Evolutionary conservation across 2,113 vertebrate species (phyloP).

Genomic region (Ptilonorhynchus violaceus): DNA sequence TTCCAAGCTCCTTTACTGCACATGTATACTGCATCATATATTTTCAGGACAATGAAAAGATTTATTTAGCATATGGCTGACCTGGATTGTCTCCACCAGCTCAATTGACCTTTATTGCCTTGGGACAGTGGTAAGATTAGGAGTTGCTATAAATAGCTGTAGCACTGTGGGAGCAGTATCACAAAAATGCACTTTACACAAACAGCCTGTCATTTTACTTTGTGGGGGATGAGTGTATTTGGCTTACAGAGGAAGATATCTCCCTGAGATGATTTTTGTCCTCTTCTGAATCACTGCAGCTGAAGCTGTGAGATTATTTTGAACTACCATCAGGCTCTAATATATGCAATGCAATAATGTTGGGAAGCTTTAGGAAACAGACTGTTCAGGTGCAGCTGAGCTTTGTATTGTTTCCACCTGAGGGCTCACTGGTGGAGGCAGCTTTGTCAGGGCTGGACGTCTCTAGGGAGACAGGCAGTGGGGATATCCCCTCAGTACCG

Average conservation of each 20-base stretch:
- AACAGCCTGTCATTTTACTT: background rate
- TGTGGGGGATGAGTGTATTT: background rate
- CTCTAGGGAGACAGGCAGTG: background rate
- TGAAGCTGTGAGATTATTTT: background rate
- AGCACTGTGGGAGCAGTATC: background rate
- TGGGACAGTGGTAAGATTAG: conserved; percentile 34
- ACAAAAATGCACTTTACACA: background rate
- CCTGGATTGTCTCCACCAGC: conserved; percentile 25
- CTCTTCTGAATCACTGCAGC: background rate
- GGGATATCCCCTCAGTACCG: background rate
- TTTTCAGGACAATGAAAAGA: conserved; percentile 13
- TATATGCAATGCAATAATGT: background rate
- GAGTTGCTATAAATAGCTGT: conserved; percentile 32
- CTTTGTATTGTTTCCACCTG: background rate
- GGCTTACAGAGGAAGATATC: background rate
- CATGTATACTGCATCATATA: background rate
- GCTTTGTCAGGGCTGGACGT: background rate
- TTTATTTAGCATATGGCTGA: conserved; percentile 44
- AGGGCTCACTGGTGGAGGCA: background rate
- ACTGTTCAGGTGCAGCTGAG: background rate
- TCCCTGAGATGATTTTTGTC: background rate
- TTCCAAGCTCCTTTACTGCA: background rate
- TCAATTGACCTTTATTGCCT: conserved; percentile 49
- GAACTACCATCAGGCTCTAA: background rate
- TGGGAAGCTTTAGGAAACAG: background rate